A percentile compares a stretch with the other conserved stretches of the same genome.
phyloP scores from a whole-genome alignment of 2,113 vertebrate species.

The Ailuropoda melanoleuca region DNA sequence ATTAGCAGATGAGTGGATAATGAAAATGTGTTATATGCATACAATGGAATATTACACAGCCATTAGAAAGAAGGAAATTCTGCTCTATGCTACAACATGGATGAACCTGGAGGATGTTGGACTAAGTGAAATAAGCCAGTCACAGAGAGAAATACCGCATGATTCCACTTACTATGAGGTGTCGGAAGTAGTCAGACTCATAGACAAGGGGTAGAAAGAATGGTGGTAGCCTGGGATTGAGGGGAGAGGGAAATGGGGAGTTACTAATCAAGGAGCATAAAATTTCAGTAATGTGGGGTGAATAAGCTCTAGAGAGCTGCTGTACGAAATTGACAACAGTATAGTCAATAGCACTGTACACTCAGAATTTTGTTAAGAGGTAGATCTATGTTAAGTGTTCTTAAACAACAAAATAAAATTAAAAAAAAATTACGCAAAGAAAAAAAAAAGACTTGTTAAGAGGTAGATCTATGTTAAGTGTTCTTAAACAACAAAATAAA shows the following conservation, averaged over 20 bases:
- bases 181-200: not conserved
- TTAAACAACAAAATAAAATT: not conserved
- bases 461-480: not conserved
- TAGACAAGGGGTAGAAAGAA: not conserved
- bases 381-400: not conserved
- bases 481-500: not conserved
- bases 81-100: not conserved
- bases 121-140: not conserved
- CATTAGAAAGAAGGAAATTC: not conserved
- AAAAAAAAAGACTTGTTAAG: not conserved
- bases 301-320: not conserved
- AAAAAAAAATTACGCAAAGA: not conserved
- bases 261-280: not conserved
- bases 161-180: not conserved
- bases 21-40: not conserved
- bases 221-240: too few relatives aligned
- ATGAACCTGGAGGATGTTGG: not conserved
- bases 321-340: not conserved
- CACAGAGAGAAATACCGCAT: not conserved
- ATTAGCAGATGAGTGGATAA: not conserved
- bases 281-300: not conserved
- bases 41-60: not conserved
- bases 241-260: not conserved
- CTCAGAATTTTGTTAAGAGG: not conserved
- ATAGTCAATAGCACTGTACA: not conserved